Percentiles rank a stretch among this genome's conserved stretches.
Evolutionary conservation across 2,113 vertebrate species (phyloP).

Genomic region (Tamias sibiricus): DNA sequence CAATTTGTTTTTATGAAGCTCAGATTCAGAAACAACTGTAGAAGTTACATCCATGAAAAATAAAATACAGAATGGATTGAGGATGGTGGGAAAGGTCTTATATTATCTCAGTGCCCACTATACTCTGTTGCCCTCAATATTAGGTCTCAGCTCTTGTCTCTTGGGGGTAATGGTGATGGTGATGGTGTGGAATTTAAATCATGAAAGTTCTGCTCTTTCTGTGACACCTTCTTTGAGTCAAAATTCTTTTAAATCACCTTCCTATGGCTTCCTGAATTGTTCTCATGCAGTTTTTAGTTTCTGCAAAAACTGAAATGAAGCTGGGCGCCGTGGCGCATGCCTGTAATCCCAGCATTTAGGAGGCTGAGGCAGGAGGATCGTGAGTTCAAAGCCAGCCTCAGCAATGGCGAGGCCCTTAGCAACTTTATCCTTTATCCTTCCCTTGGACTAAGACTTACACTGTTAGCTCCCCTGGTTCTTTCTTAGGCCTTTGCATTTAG

Average conservation of each 20-base stretch:
- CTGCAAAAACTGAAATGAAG: neutral
- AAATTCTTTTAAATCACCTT: neutral
- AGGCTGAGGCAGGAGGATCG: no score
- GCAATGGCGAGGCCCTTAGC: no score
- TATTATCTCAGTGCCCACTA: neutral
- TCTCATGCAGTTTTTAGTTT: conserved; percentile 8
- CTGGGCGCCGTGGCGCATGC: no score
- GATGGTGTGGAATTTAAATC: neutral
- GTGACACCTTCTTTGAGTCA: neutral
- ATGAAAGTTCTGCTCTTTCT: neutral
- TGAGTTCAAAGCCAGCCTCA: no score
- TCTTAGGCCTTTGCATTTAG: neutral
- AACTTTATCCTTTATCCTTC: no score
- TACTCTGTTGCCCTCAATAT: neutral
- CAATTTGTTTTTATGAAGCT: no score
- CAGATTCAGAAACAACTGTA: neutral
- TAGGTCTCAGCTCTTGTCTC: neutral
- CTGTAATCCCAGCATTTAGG: no score
- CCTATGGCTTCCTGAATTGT: conserved; percentile 47
- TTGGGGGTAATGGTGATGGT: no score
- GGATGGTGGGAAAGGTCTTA: neutral
- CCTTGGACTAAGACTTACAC: neutral
- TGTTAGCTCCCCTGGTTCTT: neutral
- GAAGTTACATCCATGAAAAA: neutral
- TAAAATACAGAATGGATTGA: neutral